A percentile compares a stretch with the other conserved stretches of the same genome.
phyloP scores from a whole-genome alignment of 2,113 vertebrate genomes.

The Ginglymostoma cirratum region DNA sequence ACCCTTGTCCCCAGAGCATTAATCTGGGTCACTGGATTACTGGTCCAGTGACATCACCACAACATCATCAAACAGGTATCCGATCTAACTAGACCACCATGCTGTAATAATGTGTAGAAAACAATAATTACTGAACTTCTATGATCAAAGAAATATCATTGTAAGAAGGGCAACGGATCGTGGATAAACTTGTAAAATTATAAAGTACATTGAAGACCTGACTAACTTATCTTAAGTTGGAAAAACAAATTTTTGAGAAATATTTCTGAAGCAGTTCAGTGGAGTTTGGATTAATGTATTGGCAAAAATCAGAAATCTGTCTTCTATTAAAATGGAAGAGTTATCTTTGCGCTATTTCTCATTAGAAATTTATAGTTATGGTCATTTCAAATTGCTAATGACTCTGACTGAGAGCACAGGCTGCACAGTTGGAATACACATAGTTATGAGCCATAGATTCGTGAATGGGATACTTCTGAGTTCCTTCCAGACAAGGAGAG shows the following conservation, averaged over 20 bases:
- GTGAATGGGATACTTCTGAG: background rate
- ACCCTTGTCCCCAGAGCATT: too few species aligned
- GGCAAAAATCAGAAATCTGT: background rate
- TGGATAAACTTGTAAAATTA: background rate
- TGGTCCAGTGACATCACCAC: too few species aligned
- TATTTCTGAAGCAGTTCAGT: background rate
- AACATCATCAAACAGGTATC: too few species aligned
- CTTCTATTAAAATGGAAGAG: background rate
- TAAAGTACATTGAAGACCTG: background rate
- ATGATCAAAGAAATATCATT: background rate
- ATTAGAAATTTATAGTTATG: background rate
- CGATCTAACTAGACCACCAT: too few species aligned
- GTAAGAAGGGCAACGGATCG: background rate
- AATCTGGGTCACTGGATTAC: too few species aligned
- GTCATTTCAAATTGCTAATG: background rate
- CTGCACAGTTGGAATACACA: background rate
- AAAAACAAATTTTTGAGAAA: background rate
- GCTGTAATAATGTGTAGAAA: background rate
- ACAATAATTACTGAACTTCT: background rate
- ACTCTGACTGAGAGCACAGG: background rate
- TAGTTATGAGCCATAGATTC: background rate
- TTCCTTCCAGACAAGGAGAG: background rate
- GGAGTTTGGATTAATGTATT: background rate
- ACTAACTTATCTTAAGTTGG: background rate
- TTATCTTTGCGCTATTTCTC: background rate